phyloP scores from a whole-genome alignment of 2,113 vertebrate genomes.

The Gambusia holbrooki region DNA sequence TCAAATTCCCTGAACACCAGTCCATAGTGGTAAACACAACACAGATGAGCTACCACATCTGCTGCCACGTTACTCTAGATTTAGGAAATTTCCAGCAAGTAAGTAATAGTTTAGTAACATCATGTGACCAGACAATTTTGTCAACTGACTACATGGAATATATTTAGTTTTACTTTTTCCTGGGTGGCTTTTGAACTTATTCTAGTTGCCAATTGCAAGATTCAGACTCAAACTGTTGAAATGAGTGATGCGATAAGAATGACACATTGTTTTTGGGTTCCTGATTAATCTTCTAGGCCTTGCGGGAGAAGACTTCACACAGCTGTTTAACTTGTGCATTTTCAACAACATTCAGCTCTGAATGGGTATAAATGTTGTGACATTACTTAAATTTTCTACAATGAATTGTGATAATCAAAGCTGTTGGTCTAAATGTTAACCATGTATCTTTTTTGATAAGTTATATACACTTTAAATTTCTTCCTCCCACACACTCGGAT shows the following conservation, averaged over 20 bases:
- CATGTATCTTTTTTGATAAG: background rate
- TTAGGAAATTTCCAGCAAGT: background rate
- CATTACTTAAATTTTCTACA: too few species aligned
- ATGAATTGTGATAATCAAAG: background rate
- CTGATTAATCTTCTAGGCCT: background rate
- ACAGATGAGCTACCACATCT: background rate
- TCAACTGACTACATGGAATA: background rate
- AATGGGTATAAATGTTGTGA: background rate
- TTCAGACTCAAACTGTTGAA: background rate
- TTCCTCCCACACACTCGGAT: background rate
- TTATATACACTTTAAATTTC: background rate
- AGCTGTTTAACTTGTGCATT: background rate
- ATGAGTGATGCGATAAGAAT: background rate
- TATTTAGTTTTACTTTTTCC: background rate
- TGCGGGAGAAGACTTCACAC: background rate
- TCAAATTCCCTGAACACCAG: background rate
- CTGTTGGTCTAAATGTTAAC: background rate
- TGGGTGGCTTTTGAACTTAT: background rate
- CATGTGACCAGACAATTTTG: background rate
- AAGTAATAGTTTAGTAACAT: background rate
- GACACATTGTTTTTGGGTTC: background rate
- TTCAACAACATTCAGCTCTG: background rate
- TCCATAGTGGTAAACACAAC: background rate
- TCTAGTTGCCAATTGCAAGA: background rate
- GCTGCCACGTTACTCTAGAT: background rate